Evolutionary conservation across 2,113 vertebrate genomes (phyloP), one percentile per base, ranked within the genome.

Genomic region (Amphilophus citrinellus): DNA sequence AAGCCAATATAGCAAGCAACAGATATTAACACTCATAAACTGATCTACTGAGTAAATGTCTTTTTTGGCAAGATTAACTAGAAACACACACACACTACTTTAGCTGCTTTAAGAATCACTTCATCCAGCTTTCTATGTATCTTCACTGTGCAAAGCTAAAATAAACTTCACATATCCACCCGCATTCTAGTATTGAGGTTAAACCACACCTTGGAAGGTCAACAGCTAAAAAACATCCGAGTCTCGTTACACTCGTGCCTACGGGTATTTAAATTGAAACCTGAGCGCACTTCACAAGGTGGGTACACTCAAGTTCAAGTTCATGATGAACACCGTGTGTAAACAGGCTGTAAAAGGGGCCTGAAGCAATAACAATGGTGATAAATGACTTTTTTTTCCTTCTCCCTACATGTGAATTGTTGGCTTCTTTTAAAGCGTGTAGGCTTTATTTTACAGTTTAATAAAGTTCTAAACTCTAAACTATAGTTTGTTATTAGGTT

Each of bases 161-260:
- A 75, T 37, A 58, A 93, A 86, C 65, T 24, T 56, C 10, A 73
- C 10, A 73, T 35, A 73, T 9, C 18, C 68, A 73, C 32, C 88
- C 35, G 68, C 61, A 60, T 93, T 88, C 83, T 84, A 84, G 76
- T 84, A 92, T 83, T 58, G 86, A 87, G 91, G 87, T 90, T 86
- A 85, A 85, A 89, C 89, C 90, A 93, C 91, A 91, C 92, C 89
- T 88, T 50, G 24, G 66, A 63, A 77, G 84, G 92, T 92, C 87
- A 91, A 94, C 81, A 82, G 77, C 87, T 84, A 44, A n/a, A 89
- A 87, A 90, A 80, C 85, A 90, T 32, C 57, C 63, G 87, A 75
- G 86, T 94, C 88, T 79, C 5, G 73, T 92, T 94, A 91, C 89
- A 89, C 66, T 47, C 37, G 20, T 84, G 82, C 80, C 90, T 75